Base-by-base conservation (phyloP, 2,113 vertebrate genomes). In the Thalassoma bifasciatum region DNA sequence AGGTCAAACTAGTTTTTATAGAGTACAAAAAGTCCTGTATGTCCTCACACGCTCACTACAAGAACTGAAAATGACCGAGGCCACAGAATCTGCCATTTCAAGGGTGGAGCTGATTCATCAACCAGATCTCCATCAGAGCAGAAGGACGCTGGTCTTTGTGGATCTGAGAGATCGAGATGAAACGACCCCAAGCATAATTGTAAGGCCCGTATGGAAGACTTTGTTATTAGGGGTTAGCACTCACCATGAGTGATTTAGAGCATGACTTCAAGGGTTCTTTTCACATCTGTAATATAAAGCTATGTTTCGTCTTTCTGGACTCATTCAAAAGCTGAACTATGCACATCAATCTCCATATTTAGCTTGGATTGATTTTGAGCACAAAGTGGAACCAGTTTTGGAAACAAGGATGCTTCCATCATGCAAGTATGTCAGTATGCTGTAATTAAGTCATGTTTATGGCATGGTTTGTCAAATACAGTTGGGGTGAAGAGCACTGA, bases 191-290 rank as follows among this genome's bases (percentile, higher is more conserved):
- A 67, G 40, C 34, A 37, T 89, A 86, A 90, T 88, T 90, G 60
- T 56, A 79, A 83, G 76, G 84, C 72, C 66, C 36, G 30, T 21
- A n/a, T 1, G 9, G 13, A 52, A 49, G 17, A 66, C 75, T 83
- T 81, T 91, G 84, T 89, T 58, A 90, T 90, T 88, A 89, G 61
- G 47, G 68, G 40, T 68, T 50, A 9, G 34, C 23, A 19, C 44
- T 77, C 38, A 53, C 38, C 49, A 50, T 57, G 21, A 62, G 44
- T 52, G 30, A 47, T 56, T 71, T 10, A 24, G 34, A 65, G 75
- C 30, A 44, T 11, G 54, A 40, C 26, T 24, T 53, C 5, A 52
- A 72, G 49, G 61, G 75, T 85, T 83, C 22, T 61, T 77, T 77
- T 57, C 23, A 75, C 67, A 76, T 70, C 9, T 68, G 12, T 21